Evolutionary conservation across 2,797 vertebrate genomes (phyloP).

Genomic region (Argya squamiceps): DNA sequence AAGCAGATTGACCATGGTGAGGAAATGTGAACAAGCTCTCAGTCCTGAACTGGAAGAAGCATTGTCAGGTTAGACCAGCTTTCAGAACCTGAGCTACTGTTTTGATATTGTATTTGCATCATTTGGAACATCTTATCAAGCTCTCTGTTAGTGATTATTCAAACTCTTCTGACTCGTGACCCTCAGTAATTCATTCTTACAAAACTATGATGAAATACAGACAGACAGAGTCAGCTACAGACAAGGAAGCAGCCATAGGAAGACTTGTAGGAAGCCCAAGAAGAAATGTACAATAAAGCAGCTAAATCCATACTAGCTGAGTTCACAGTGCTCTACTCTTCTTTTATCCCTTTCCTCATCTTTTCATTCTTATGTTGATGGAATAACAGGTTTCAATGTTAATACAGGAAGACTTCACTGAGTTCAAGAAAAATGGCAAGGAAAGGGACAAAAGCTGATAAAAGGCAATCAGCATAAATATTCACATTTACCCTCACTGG

Average conservation of each 20-base stretch:
- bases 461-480: neutral
- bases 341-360: neutral
- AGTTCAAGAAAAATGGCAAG: neutral
- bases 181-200: neutral
- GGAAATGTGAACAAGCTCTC: accelerated
- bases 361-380: neutral
- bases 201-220: neutral
- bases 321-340: neutral
- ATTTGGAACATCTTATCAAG: neutral
- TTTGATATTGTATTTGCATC: neutral
- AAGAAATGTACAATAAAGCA: neutral
- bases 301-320: neutral
- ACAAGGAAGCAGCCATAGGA: neutral
- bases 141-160: neutral
- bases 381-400: neutral
- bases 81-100: neutral
- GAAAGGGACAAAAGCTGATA: neutral
- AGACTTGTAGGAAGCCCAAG: neutral
- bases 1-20: neutral
- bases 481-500: neutral
- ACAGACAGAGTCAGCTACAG: neutral
- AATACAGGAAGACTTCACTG: neutral
- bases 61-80: neutral
- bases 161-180: neutral
- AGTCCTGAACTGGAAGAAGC: neutral